Evolutionary conservation across 2,797 vertebrate species (phyloP).

Genomic region (Channallabes apus): DNA sequence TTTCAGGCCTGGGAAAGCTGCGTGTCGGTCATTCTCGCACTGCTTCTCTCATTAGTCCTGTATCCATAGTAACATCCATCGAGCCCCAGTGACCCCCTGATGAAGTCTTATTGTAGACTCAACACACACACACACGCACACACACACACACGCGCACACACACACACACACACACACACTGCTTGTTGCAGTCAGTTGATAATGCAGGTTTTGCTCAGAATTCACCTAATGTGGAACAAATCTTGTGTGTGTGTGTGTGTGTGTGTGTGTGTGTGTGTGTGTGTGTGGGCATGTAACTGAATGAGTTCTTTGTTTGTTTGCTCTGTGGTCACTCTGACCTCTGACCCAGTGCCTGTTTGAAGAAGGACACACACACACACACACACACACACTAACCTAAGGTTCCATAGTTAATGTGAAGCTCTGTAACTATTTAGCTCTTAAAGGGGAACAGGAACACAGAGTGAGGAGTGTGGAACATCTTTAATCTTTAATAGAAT

Average conservation of each 20-base stretch:
- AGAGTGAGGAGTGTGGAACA: too few relatives aligned
- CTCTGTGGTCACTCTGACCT: constrained; percentile 50
- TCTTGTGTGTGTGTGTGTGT: constrained; percentile 12
- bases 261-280: background rate
- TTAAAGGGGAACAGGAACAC: background rate
- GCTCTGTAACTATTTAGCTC: background rate
- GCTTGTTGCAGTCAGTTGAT: background rate
- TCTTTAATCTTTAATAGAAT: too few relatives aligned
- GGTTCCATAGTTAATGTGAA: background rate
- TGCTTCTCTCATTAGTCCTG: constrained; percentile 55
- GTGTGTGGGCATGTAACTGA: constrained; percentile 22
- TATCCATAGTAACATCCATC: constrained; percentile 58
- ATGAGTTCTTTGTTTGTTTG: constrained; percentile 48
- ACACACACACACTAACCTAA: background rate
- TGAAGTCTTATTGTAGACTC: constrained; percentile 18
- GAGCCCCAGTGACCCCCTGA: background rate
- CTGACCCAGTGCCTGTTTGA: constrained; percentile 45
- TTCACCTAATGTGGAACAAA: constrained; percentile 21
- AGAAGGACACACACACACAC: constrained; percentile 28
- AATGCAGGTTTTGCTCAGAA: background rate
- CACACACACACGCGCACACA: constrained; percentile 12
- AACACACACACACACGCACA: background rate
- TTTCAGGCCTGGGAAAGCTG: constrained; percentile 66
- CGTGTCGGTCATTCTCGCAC: constrained; percentile 50
- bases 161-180: too few relatives aligned